Percentiles rank a stretch among this genome's conserved stretches.
phyloP scores from a whole-genome alignment of 2,797 vertebrate species.

The Betta splendens region DNA sequence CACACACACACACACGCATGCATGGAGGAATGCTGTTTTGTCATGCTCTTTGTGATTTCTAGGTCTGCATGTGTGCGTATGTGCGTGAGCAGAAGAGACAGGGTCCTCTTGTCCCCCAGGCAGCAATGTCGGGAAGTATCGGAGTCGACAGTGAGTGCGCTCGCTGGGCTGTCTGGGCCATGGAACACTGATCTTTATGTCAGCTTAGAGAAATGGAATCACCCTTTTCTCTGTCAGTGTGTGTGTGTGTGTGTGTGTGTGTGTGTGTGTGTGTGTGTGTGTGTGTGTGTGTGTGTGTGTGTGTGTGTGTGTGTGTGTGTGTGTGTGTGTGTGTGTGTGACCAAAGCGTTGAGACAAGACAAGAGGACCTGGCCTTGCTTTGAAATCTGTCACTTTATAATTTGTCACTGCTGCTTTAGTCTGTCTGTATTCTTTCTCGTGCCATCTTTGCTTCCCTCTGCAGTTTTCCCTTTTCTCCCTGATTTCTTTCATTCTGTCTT shows the following conservation, averaged over 20 bases:
- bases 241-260: conserved; percentile 20
- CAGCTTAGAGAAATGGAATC: conserved; percentile 67
- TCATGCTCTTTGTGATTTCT: conserved; percentile 17
- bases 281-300: conserved; percentile 17
- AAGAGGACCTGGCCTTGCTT: conserved; percentile 60
- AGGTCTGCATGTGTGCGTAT: conserved; percentile 16
- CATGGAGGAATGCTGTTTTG: neutral
- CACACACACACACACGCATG: conserved; percentile 2
- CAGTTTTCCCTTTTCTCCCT: conserved; percentile 23
- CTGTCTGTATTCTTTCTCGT: conserved; percentile 39
- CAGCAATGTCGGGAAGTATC: conserved; percentile 66
- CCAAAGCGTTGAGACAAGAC: conserved; percentile 61
- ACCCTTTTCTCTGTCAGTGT: conserved; percentile 63
- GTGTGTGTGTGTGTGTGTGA: conserved; percentile 22
- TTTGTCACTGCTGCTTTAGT: conserved; percentile 63
- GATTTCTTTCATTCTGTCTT: conserved; percentile 15
- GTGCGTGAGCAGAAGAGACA: conserved; percentile 18
- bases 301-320: conserved; percentile 18
- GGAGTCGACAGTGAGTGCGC: conserved; percentile 63
- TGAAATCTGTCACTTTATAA: conserved; percentile 73
- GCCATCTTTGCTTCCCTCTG: conserved; percentile 26
- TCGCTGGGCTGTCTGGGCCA: conserved; percentile 58
- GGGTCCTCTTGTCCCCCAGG: conserved; percentile 61
- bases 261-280: conserved; percentile 16
- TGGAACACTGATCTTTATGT: conserved; percentile 75